Percentiles rank a stretch among this genome's conserved stretches.
These are phyloP conservation scores for Champsocephalus esox DNA, from an alignment of 2,797 vertebrate genomes.

Conservation along the genomic window DNA sequence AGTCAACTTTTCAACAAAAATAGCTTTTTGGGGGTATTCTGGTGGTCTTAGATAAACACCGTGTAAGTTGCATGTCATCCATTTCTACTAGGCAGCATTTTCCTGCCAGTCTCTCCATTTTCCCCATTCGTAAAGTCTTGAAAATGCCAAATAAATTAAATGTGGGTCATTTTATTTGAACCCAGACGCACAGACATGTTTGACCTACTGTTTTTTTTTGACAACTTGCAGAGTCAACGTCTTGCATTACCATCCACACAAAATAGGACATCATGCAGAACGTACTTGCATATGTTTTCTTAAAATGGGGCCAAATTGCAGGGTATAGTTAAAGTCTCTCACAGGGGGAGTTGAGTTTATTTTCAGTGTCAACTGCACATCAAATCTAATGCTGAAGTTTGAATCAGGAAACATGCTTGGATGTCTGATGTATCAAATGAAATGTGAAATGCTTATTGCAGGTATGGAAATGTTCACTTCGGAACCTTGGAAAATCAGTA, in stretches of 20 bases:
- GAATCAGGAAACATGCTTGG: not conserved
- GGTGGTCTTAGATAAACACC: no score
- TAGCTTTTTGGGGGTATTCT: not conserved
- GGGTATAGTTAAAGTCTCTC: conserved; percentile 23
- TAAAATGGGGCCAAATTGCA: conserved; percentile 55
- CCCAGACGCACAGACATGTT: conserved; percentile 14
- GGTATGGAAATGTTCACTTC: conserved; percentile 44
- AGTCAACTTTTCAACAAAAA: not conserved
- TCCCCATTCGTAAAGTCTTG: not conserved
- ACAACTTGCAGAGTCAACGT: conserved; percentile 41
- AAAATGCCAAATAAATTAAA: not conserved
- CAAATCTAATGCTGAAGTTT: not conserved
- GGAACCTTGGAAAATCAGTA: conserved; percentile 51
- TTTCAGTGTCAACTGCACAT: conserved; percentile 22
- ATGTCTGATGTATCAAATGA: conserved; percentile 11
- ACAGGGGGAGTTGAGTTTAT: conserved; percentile 37
- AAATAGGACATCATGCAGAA: conserved; percentile 68
- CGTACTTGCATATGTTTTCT: conserved; percentile 64
- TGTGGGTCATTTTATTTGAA: conserved; percentile 28
- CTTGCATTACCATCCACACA: conserved; percentile 48
- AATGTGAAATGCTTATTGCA: conserved; percentile 45
- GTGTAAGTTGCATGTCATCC: not conserved
- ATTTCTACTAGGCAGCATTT: not conserved
- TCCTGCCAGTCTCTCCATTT: not conserved
- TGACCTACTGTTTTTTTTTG: conserved; percentile 47